These are phyloP conservation scores for Scomber colias DNA, from an alignment of 2,113 vertebrate genomes.

Conservation along the genomic window DNA sequence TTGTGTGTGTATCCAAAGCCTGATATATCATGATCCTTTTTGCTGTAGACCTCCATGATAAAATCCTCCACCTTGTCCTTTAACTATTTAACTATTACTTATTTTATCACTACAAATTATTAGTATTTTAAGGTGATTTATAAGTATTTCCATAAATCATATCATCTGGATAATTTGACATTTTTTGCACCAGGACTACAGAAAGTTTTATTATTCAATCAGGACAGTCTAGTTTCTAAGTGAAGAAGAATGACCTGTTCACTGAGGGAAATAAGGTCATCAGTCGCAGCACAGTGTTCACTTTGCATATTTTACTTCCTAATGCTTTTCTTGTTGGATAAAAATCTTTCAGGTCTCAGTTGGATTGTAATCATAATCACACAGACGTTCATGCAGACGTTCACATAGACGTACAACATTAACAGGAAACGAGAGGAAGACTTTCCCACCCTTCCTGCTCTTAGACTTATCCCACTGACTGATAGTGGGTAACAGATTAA, in stretches of 20 bases:
- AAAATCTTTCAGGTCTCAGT: background rate
- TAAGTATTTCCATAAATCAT: background rate
- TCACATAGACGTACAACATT: constrained; percentile 3
- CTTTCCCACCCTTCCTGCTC: constrained; percentile 50
- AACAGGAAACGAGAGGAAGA: constrained; percentile 27
- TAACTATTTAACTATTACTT: background rate
- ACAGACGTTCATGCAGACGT: constrained; percentile 1
- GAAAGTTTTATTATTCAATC: background rate
- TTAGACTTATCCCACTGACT: constrained; percentile 19
- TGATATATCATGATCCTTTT: no score
- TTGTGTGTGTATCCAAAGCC: no score
- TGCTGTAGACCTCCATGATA: no score
- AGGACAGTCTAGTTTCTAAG: background rate
- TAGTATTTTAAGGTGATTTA: no score
- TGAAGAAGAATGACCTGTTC: background rate
- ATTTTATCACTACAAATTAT: background rate
- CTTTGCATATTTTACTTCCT: constrained; percentile 21
- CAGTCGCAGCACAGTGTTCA: background rate
- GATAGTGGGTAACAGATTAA: constrained; percentile 43
- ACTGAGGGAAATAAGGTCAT: background rate
- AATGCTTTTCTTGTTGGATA: background rate
- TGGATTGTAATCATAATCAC: constrained; percentile 22
- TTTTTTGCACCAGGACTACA: no score
- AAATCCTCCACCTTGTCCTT: background rate
- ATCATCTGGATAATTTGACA: background rate